phyloP scores from a whole-genome alignment of 1,140 invertebrate species.

The Lepidotrigona ventralis region DNA sequence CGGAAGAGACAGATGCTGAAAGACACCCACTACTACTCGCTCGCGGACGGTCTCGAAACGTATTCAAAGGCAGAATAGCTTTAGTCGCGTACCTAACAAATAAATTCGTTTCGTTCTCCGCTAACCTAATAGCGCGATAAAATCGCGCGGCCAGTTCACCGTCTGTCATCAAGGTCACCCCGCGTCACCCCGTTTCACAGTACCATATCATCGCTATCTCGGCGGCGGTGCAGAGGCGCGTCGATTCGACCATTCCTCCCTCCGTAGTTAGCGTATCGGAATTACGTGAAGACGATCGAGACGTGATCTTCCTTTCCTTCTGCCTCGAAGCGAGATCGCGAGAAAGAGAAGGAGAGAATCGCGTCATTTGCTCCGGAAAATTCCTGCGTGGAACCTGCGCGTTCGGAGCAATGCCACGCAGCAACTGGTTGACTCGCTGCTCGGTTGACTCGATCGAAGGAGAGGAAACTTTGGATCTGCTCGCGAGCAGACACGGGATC shows the following conservation, averaged over 20 bases:
- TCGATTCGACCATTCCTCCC: not conserved
- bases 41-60: not conserved
- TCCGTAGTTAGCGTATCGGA: too few species aligned
- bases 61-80: not conserved
- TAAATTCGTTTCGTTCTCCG: slow-evolving; percentile 29
- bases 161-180: slow-evolving; percentile 14
- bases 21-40: not conserved
- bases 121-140: slow-evolving; percentile 13
- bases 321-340: too few species aligned
- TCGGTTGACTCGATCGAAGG: too few species aligned
- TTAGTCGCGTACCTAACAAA: slow-evolving; percentile 22
- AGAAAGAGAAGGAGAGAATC: too few species aligned
- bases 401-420: too few species aligned
- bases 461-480: not conserved
- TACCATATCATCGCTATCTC: slow-evolving; percentile 17
- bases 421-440: too few species aligned
- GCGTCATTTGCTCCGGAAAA: too few species aligned
- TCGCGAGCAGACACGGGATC: not conserved
- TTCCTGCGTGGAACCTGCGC: too few species aligned
- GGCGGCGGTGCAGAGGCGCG: too few species aligned
- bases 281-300: not conserved
- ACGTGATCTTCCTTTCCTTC: too few species aligned
- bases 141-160: slow-evolving; percentile 18
- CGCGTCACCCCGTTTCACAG: not conserved
- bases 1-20: too few species aligned